Conservation (phyloP, 1,140 invertebrate genomes). For the Lepidurus packardi region DNA sequence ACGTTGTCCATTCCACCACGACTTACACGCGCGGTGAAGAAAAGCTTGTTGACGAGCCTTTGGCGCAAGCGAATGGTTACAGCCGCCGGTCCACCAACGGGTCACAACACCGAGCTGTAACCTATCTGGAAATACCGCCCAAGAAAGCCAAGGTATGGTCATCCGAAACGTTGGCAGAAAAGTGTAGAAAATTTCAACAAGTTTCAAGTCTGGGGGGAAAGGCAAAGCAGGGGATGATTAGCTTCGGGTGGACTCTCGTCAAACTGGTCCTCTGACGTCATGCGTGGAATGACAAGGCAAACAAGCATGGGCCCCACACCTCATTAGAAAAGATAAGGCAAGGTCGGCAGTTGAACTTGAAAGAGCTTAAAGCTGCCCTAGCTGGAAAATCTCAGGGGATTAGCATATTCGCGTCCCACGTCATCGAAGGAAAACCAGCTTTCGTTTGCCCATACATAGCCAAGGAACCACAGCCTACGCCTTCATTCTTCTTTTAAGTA, state of each 20-base stretch:
- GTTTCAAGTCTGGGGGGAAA: neutral
- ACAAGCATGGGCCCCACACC: neutral
- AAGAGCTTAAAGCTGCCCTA: neutral
- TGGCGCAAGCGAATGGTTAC: constrained; percentile 44
- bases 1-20: constrained; percentile 82
- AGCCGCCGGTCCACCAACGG: neutral
- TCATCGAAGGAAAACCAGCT: neutral
- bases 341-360: constrained; percentile 1
- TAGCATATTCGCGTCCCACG: neutral
- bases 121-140: constrained; percentile 22
- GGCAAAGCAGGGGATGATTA: neutral
- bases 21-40: constrained; percentile 81
- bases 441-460: neutral
- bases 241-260: neutral
- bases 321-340: neutral
- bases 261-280: neutral
- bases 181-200: too few species aligned
- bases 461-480: neutral
- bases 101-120: constrained; percentile 12
- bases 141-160: neutral
- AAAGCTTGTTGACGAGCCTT: constrained; percentile 62
- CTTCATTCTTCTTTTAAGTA: neutral
- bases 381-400: neutral
- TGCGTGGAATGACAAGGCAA: neutral
- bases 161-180: too few species aligned